A percentile compares a stretch with the other conserved stretches of the same genome.
Conservation (phyloP, 1,140 invertebrate species). For the Diabrotica virgifera region DNA sequence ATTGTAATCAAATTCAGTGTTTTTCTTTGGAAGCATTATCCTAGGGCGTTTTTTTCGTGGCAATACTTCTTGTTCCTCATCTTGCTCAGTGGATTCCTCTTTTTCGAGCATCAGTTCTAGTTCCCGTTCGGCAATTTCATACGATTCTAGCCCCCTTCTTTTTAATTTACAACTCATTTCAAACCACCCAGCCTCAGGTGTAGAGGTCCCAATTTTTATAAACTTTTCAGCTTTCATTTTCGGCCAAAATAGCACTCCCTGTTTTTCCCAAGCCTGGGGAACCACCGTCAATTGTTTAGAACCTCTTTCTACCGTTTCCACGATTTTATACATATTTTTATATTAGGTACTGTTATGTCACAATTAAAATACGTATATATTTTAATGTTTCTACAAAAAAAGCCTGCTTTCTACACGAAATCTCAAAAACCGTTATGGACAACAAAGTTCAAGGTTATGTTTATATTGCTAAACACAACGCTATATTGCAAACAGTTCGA, state of each 20-base stretch:
- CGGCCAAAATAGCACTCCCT: neutral
- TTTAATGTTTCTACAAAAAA: no score
- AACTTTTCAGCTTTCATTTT: neutral
- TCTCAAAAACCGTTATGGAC: no score
- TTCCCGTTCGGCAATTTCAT: no score
- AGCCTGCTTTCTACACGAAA: no score
- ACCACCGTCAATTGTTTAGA: slow-evolving; percentile 5
- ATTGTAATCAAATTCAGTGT: slow-evolving; percentile 1
- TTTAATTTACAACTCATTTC: slow-evolving; percentile 9
- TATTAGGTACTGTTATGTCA: no score
- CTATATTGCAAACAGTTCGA: no score
- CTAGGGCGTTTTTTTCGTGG: neutral
- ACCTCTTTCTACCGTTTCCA: slow-evolving; percentile 4
- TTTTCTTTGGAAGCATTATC: neutral
- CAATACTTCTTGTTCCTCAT: neutral
- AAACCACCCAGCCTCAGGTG: neutral
- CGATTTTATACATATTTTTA: slow-evolving; percentile 5
- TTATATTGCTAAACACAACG: no score
- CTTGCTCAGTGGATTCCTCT: neutral
- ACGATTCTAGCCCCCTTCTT: neutral
- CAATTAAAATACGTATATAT: no score
- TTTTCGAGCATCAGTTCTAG: neutral
- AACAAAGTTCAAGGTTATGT: no score
- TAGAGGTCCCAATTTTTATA: slow-evolving; percentile 5
- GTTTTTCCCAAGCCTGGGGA: slow-evolving; percentile 9